Base-by-base conservation (phyloP, 2,888 invertebrate species). In the Eupithecia exiguata region DNA sequence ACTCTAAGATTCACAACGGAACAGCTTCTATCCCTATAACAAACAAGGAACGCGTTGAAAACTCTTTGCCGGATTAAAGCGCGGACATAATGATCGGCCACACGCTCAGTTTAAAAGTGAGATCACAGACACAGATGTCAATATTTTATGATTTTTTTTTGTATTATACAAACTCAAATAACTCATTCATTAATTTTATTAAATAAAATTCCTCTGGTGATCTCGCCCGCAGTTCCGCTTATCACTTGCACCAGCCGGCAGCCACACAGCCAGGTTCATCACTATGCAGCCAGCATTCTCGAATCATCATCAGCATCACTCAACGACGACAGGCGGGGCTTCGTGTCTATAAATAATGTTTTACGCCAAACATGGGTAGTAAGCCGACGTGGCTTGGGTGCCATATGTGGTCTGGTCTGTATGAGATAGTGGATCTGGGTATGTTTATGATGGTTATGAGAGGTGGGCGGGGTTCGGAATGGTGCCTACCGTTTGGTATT, bases 281-380 rank as follows among this genome's bases (percentile, higher is more conserved):
- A 62, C 14, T 16, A 76, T 71, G 72, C 75, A 49, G 25, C 49
- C 18, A 53, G 16, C 73, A 69, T 66, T 72, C 68, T 63, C 67
- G 61, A 69, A 72, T 73, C 68, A 53, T n/a, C 72, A 77, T 73
- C 68, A 53, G 16, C 72, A 77, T 79, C 46, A 21, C 75, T 75
- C 72, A 66, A 5, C 21, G 66, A 10, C 40, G 78, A 77, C 79
- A 79, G 79, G 79, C 75, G 79, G 73, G 72, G 77, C 78, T 69
- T 71, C 68, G 21, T 36, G 6, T 68, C 68, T 63, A 68, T 79
- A 78, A 79, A 79, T 79, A 74, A 75, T 73, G 71, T 71, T 38
- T 58, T 25, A 67, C 72, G 70, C 69, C 74, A 66, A 67, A 70
- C 67, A 68, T 68, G 53, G 53, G 66, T 46, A 9, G 49, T 16